These are phyloP conservation scores for Pheosia gnoma DNA, from an alignment of 2,888 invertebrate species.

Conservation along the genomic window DNA sequence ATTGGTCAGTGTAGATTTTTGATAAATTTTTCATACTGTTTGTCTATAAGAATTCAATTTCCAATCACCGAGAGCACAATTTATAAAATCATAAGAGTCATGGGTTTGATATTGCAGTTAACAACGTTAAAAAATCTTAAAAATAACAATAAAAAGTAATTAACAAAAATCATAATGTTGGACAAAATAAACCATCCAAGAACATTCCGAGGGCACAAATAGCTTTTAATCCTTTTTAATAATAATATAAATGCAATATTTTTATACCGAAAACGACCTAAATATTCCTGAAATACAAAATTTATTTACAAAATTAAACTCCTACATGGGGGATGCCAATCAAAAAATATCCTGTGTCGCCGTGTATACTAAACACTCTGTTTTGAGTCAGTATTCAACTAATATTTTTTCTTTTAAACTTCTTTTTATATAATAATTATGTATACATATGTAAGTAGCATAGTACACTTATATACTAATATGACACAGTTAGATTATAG, in stretches of 20 bases:
- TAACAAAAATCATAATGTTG: slow-evolving; percentile 74
- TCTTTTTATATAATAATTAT: slow-evolving; percentile 74
- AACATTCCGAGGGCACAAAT: slow-evolving; percentile 72
- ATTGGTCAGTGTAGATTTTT: slow-evolving; percentile 17
- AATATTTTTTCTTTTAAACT: slow-evolving; percentile 74
- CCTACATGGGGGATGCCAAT: slow-evolving; percentile 55
- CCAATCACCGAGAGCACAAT: slow-evolving; percentile 47
- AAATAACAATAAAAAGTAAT: slow-evolving; percentile 82
- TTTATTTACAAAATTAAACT: slow-evolving; percentile 74
- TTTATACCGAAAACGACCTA: slow-evolving; percentile 72
- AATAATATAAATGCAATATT: slow-evolving; percentile 79
- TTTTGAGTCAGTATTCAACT: slow-evolving; percentile 71
- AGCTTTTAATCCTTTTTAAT: slow-evolving; percentile 52
- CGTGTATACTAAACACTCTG: slow-evolving; percentile 48
- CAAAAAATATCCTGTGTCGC: slow-evolving; percentile 53
- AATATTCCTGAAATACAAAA: slow-evolving; percentile 73
- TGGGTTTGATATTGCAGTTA: slow-evolving; percentile 69
- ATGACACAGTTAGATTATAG: slow-evolving; percentile 82
- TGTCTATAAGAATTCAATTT: slow-evolving; percentile 23
- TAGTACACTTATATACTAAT: slow-evolving; percentile 80
- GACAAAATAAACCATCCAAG: slow-evolving; percentile 76
- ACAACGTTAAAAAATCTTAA: slow-evolving; percentile 82
- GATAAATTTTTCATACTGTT: slow-evolving; percentile 28
- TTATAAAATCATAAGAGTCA: slow-evolving; percentile 47
- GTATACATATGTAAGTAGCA: slow-evolving; percentile 80